Evolutionary conservation across 1,140 invertebrate genomes (phyloP), one percentile per base, ranked within the genome.

Genomic region (Zaprionus camerounensis): DNA sequence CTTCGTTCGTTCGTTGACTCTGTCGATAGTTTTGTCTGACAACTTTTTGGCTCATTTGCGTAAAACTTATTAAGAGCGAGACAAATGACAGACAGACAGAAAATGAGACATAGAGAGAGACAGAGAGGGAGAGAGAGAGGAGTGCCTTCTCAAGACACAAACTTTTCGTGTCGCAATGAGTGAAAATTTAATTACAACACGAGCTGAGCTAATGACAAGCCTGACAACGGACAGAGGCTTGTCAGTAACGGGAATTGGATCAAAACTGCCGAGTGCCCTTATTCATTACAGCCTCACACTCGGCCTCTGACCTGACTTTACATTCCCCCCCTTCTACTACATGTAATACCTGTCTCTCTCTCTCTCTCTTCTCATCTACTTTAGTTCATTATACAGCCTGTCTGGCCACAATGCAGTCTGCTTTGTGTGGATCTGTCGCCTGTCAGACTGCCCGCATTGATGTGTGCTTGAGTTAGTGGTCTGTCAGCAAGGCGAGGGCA

Each of bases 41-140:
- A 88, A 81, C 72, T 81, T 81, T 69, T 87, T 71, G 74, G 75
- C 81, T 88, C 84, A 88, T 88, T 87, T 88, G 84, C 84, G 67
- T 88, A 62, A 80, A 82, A 82, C 65, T 80, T 80, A 76, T 71
- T 58, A 64, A 62, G n/a, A 38, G 62, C 2, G 34, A 59, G 20
- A 13, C 20, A 34, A 7, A 28, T 53, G 13, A 22, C 12, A 44
- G 59, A 22, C 31, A 56, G 38, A 46, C 15, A n/a, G 17, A 31
- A n/a, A 46, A n/a, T n/a, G 17, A 17, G 17, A 17, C 17, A 17
- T 17, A 17, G 0, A 17, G 17, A 17, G 17, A 17, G 17, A 17
- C 17, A 34, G n/a, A 1, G 26, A 53, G 22, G 9, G n/a, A 46
- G 20, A 6, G 3, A 28, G 38, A 46, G 31, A 64, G 44, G 57